Percentiles rank a stretch among this genome's conserved stretches.
Evolutionary conservation across 2,113 vertebrate genomes (phyloP).

Genomic region (Ceyx margarethae): DNA sequence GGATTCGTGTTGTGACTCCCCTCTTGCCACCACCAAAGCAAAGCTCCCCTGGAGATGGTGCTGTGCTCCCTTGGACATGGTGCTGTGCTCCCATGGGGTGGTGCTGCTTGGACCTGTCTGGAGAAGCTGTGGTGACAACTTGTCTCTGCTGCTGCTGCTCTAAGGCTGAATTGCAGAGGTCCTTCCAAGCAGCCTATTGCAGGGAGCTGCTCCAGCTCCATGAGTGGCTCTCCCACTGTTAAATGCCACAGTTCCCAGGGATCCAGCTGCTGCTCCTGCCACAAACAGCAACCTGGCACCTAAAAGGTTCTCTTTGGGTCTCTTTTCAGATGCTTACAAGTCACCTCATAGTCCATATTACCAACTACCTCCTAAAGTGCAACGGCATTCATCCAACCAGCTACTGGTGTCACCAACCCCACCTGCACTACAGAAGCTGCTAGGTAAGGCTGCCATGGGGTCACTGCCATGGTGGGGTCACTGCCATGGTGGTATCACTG

Average conservation of each 20-base stretch:
- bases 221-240: fast-evolving
- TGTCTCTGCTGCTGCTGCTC: not conserved
- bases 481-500: not conserved
- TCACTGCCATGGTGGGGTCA: too few species aligned
- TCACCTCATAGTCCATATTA: slow-evolving; percentile 94
- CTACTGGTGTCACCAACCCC: slow-evolving; percentile 89
- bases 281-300: fast-evolving
- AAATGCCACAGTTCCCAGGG: fast-evolving
- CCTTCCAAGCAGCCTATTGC: not conserved
- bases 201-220: fast-evolving
- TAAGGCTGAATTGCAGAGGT: not conserved
- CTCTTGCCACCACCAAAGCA: not conserved
- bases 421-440: slow-evolving; percentile 92
- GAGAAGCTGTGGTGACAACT: not conserved
- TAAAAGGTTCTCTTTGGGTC: not conserved
- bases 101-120: not conserved
- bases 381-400: slow-evolving; percentile 89
- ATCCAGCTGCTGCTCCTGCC: not conserved
- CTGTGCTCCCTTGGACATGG: not conserved
- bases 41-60: not conserved
- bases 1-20: not conserved
- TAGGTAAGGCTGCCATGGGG: slow-evolving; percentile 79
- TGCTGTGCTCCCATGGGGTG: too few species aligned
- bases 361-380: slow-evolving; percentile 98
- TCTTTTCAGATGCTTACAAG: slow-evolving; percentile 85